phyloP scores from a whole-genome alignment of 1,140 invertebrate genomes.

The Drosophila pandora region DNA sequence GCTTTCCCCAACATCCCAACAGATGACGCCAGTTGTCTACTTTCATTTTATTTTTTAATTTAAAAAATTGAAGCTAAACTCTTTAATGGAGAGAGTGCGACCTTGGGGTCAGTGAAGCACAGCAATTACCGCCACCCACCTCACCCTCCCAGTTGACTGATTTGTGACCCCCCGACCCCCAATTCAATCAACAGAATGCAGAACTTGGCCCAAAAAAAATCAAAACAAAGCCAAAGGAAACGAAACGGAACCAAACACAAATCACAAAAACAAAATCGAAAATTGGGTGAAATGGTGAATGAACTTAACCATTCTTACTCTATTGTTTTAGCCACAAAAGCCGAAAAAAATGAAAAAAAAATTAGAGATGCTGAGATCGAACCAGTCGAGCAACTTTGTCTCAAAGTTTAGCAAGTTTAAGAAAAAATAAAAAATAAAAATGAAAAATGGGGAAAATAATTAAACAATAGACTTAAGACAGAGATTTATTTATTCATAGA shows the following conservation, averaged over 20 bases:
- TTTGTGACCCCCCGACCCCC: neutral
- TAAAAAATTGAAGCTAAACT: neutral
- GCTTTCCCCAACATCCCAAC: neutral
- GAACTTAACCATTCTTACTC: slow-evolving; percentile 53
- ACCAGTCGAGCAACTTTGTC: slow-evolving; percentile 70
- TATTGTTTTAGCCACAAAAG: slow-evolving; percentile 45
- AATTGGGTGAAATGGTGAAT: slow-evolving; percentile 80
- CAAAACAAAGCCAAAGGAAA: slow-evolving; percentile 4
- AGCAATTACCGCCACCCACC: slow-evolving; percentile 1
- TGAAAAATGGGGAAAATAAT: neutral
- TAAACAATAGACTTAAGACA: slow-evolving; percentile 53
- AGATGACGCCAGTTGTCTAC: neutral
- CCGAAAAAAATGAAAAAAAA: slow-evolving; percentile 5
- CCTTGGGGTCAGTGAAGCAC: slow-evolving; percentile 10
- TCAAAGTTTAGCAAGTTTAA: slow-evolving; percentile 40
- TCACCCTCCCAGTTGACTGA: neutral
- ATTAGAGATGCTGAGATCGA: slow-evolving; percentile 26
- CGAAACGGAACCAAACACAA: slow-evolving; percentile 37
- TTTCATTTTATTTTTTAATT: neutral
- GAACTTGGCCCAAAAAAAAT: neutral
- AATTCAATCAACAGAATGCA: slow-evolving; percentile 1
- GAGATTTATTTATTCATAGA: too few species aligned
- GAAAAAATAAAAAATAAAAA: slow-evolving; percentile 5
- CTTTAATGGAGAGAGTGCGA: neutral
- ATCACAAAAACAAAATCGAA: slow-evolving; percentile 53